Evolutionary conservation across 2,797 vertebrate species (phyloP), one percentile per base, ranked within the genome.

Genomic region (Gephyroberyx darwinii): DNA sequence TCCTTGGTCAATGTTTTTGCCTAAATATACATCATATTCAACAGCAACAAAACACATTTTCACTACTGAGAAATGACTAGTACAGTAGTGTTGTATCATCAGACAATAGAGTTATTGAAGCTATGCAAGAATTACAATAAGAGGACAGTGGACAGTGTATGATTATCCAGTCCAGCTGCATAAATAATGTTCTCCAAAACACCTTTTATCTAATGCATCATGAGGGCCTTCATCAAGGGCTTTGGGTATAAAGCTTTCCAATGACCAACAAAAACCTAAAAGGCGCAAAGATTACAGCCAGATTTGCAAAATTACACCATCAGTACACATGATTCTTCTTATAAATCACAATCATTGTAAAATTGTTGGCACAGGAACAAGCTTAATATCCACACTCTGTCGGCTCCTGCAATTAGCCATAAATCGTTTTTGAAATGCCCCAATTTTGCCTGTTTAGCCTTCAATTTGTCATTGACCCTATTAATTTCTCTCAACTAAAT

Each of bases 321-420:
- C 61, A 52, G 22, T 26, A 43, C 22, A 63, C 71, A 59, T 56
- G 51, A 84, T 51, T 17, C 19, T 48, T 5, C 12, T 51, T 54
- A 65, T 76, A 37, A 65, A 77, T 75, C 19, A 22, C n/a, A 20
- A 20, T 52, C 39, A 54, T 12, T 26, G 41, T 43, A 8, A 47
- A 68, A 50, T 48, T 70, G 41, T 68, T 59, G 39, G 31, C 30
- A 59, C 41, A 52, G 37, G 30, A 75, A 65, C 54, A 65, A 14
- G 48, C 55, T 17, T 71, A 54, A 80, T 55, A 31, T 54, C 19
- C 2, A 50, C 26, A 56, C 47, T 33, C 58, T 77, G 75, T 53
- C 72, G 37, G 69, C 43, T 53, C n/a, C 43, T 1, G 69, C 35
- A 75, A 75, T 73, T 74, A 78, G 17, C 39, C 30, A 26, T 43